Conservation (phyloP, 2,797 vertebrate genomes). For the Sciurus carolinensis region DNA sequence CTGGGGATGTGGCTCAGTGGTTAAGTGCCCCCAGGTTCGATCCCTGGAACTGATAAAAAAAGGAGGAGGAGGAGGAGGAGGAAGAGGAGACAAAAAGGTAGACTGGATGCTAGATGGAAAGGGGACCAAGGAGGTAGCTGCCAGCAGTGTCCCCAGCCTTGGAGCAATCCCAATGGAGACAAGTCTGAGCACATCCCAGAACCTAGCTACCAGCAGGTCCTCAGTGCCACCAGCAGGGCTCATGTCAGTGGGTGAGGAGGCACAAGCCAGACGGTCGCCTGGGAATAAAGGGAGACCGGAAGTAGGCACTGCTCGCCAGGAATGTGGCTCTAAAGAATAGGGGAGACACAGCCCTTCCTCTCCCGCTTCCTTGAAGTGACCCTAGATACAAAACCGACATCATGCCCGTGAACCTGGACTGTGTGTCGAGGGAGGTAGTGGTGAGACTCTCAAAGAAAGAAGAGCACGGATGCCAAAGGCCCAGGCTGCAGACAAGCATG, state of each 20-base stretch:
- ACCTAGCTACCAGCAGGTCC: background rate
- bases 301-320: background rate
- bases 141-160: background rate
- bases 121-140: background rate
- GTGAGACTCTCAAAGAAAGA: background rate
- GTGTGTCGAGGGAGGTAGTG: fast-evolving
- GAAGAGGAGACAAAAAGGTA: no score
- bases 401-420: fast-evolving
- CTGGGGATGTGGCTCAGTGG: no score
- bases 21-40: no score
- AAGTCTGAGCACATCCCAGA: fast-evolving
- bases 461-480: background rate
- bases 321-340: background rate
- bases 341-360: background rate
- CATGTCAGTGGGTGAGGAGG: background rate
- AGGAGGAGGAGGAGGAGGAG: no score
- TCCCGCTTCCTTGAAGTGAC: fast-evolving
- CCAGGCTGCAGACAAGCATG: fast-evolving
- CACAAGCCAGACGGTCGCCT: background rate
- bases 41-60: no score
- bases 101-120: background rate
- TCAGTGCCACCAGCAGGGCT: background rate
- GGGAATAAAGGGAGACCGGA: background rate
- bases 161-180: background rate
- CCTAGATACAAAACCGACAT: background rate